Base-by-base conservation (phyloP, 2,888 invertebrate species). In the Drosophila affinis region DNA sequence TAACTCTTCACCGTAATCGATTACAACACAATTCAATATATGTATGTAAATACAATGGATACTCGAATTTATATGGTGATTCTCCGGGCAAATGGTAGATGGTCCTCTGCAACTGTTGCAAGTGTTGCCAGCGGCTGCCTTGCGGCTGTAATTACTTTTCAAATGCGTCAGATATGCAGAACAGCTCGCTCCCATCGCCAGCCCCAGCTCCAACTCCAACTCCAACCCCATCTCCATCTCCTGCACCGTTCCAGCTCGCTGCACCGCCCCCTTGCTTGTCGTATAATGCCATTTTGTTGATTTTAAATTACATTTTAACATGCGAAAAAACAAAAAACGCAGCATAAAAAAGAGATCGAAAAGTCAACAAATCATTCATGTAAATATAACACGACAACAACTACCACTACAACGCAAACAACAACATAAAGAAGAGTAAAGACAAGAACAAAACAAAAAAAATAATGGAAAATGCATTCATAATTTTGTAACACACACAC, bases 361-460 rank as follows among this genome's bases (percentile, higher is more conserved):
- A 76, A 78, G 77, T 74, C 67, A 73, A 75, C 69, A 58, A 77
- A 51, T 57, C 72, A 79, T 75, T 72, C 61, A 76, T 77, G 77
- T 79, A 84, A 87, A 87, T 87, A 81, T 73, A 64, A 75, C 60
- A 72, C 58, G 46, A 68, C 47, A 64, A 64, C 64, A 68, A 58
- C 55, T 56, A 54, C 62, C 54, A 46, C 27, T 4, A 68, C 34
- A 63, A 53, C 64, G 65, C 56, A 53, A 59, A 18, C 54, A 39
- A 56, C 53, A 67, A 57, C 45, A 48, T 62, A 67, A 56, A 54
- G 56, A 54, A 48, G 32, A 63, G 48, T 59, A 27, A 21, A 56
- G 34, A 56, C 53, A 67, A 59, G 34, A 48, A 55, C 44, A 49
- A 53, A 51, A 54, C 12, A 32, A 63, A 27, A 48, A 47, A 27